Base-by-base conservation (phyloP, 2,888 invertebrate genomes). In the Athetis lepigone region DNA sequence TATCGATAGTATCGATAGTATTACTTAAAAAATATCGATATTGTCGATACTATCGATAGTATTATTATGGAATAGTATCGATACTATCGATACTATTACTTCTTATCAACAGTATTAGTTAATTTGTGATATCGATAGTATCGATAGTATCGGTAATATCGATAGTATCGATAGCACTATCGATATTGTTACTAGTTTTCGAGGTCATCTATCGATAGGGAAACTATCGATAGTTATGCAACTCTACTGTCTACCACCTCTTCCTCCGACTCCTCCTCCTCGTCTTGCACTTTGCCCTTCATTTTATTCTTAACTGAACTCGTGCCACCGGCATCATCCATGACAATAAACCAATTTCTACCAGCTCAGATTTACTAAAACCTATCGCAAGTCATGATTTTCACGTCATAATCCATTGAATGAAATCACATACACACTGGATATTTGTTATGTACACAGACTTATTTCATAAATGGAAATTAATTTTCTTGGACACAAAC, bases 281-380 rank as follows among this genome's bases (percentile, higher is more conserved):
- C 73, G 9, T 91, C 90, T 64, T 90, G 87, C 42, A 83, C 72
- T 54, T 82, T 89, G 37, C 83, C 84, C 78, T 88, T 89, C 80
- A 88, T 88, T 81, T 91, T 93, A 72, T 85, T 89, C 77, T 84
- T 87, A 59, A 83, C 77, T 61, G 89, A 85, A 81, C 88, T 88
- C 57, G 86, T 85, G 73, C 88, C 87, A 77, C 90, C 89, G 84
- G 88, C 86, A 86, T 91, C 90, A 84, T 86, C 90, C 93, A 93
- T 94, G 72, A 79, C 75, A 79, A 77, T 51, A 75, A 65, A 70
- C 66, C 70, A 81, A 69, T 68, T 63, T 69, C 59, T 76, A 61
- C 58, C 73, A 70, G 55, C 65, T 65, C 65, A 68, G 56, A 49
- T 65, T 70, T 57, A 61, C 67, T 75, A 79, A 72, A 70, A 61